Conservation (phyloP, 1,140 invertebrate genomes). For the Trichomalopsis sarcophagae region DNA sequence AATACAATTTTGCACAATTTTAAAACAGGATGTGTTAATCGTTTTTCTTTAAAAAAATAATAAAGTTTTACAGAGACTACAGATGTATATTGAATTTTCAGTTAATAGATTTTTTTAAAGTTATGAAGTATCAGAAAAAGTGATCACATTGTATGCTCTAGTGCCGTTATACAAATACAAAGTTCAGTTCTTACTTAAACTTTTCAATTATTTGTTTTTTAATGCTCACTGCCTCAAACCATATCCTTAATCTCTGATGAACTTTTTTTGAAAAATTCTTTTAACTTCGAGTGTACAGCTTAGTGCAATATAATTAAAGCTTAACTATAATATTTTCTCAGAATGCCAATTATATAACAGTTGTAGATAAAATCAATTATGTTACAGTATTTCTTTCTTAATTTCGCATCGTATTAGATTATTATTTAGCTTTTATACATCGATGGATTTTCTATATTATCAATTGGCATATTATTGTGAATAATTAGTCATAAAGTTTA, state of each 20-base stretch:
- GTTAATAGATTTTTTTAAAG: neutral
- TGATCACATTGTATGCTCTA: neutral
- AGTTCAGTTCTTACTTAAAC: neutral
- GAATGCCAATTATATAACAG: slow-evolving; percentile 29
- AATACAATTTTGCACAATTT: slow-evolving; percentile 35
- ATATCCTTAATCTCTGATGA: slow-evolving; percentile 18
- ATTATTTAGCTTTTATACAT: slow-evolving; percentile 1
- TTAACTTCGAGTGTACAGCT: slow-evolving; percentile 38
- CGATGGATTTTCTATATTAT: slow-evolving; percentile 5
- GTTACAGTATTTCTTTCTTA: slow-evolving; percentile 20
- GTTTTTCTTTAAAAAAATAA: slow-evolving; percentile 28
- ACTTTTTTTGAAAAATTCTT: slow-evolving; percentile 18
- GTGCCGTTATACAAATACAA: neutral
- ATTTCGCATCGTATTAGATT: neutral
- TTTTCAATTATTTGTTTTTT: neutral
- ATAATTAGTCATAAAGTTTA: slow-evolving; percentile 37
- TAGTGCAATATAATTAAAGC: slow-evolving; percentile 51
- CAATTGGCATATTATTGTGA: slow-evolving; percentile 30
- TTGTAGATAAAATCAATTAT: slow-evolving; percentile 30
- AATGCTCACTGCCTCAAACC: neutral
- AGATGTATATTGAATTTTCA: neutral
- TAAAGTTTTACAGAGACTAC: slow-evolving; percentile 5
- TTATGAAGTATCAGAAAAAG: too few species aligned
- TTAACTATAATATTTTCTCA: slow-evolving; percentile 12
- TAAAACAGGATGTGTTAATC: slow-evolving; percentile 34